phyloP scores from a whole-genome alignment of 2,888 invertebrate species.

The Yponomeuta malinellus region DNA sequence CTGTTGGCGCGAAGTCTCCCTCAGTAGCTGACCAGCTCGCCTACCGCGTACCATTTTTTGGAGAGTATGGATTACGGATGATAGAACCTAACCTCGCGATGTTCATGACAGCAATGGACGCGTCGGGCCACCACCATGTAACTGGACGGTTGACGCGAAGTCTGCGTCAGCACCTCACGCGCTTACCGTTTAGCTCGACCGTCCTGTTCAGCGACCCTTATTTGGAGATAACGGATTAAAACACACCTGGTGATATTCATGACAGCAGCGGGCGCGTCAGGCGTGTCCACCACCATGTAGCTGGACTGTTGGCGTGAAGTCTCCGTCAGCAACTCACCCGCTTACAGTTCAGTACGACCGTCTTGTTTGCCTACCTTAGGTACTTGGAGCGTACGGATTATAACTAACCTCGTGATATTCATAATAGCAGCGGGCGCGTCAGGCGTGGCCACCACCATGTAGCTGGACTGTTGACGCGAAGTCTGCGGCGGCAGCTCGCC shows the following conservation, averaged over 20 bases:
- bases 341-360: slow-evolving; percentile 46
- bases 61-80: background rate
- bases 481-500: slow-evolving; percentile 18
- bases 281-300: slow-evolving; percentile 53
- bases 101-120: background rate
- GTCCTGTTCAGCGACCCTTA: no score
- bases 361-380: slow-evolving; percentile 28
- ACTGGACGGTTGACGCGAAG: no score
- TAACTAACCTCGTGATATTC: no score
- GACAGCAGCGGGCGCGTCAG: slow-evolving; percentile 38
- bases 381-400: slow-evolving; percentile 13
- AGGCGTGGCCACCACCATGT: slow-evolving; percentile 52
- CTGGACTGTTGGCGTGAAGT: slow-evolving; percentile 30
- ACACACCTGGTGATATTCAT: slow-evolving; percentile 60
- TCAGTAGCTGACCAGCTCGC: no score
- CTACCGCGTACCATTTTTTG: background rate
- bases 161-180: no score
- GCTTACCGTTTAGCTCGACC: no score
- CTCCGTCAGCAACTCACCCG: slow-evolving; percentile 22
- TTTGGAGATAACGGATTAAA: background rate
- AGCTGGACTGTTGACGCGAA: slow-evolving; percentile 34
- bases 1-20: no score
- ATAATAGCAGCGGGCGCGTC: slow-evolving; percentile 19
- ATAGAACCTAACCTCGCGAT: background rate
- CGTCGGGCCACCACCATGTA: no score